Base-by-base conservation (phyloP, 2,113 vertebrate genomes). In the Turdus rufiventris region DNA sequence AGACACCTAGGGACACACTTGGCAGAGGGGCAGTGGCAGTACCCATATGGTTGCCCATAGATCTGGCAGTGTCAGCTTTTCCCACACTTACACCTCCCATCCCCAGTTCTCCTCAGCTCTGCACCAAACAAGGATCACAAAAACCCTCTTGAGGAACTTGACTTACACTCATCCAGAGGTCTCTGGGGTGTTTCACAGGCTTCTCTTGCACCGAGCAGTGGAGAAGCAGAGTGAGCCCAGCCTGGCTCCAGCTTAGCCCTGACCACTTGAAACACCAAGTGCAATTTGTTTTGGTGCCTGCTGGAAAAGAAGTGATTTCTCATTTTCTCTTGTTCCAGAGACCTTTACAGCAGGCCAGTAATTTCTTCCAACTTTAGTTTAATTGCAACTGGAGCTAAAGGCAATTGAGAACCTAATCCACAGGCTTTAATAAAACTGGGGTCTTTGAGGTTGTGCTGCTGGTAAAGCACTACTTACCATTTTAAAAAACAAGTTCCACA, bases 321-420 rank as follows among this genome's bases (percentile, higher is more conserved):
- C 91, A 80, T 67, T 68, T 89, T 56, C 53, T 88, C 85, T 89
- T 91, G 53, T 94, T 91, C 74, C 62, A 76, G 40, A 82, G 78
- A 85, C 60, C 78, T 76, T 81, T 67, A 56, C 34, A 92, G 78
- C 50, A 81, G 74, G n/a, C 77, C 66, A 85, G 66, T 72, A 75
- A 89, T 79, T 94, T 87, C 78, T 67, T 90, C 92, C 74, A 94
- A 34, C 28, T 93, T 85, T 5, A 53, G 77, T 53, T 73, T 96
- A 93, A 93, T 88, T 93, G 71, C 72, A 88, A 47, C 50, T 88
- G 58, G 75, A 95, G 66, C 74, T 83, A 72, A 65, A 85, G 34
- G 71, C 68, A 88, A 89, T 38, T 79, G 70, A 85, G 50, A 77
- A 11, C 24, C 38, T 85, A 85, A 89, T 89, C 45, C 15, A 4